These are phyloP conservation scores for Otus sunia DNA, from an alignment of 2,113 vertebrate genomes.

Conservation along the genomic window DNA sequence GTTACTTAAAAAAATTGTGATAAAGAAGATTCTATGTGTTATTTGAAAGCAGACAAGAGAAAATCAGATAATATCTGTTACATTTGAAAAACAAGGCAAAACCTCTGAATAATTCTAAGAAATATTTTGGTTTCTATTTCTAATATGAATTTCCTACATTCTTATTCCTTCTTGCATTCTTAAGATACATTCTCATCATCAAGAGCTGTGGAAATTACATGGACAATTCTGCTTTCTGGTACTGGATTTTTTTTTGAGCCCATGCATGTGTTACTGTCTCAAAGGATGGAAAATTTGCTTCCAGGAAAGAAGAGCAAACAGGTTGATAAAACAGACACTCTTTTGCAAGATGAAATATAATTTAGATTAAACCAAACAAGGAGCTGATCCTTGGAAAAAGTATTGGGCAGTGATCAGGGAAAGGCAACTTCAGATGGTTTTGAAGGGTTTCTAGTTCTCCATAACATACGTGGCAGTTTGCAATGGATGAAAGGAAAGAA, in stretches of 20 bases:
- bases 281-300: background rate
- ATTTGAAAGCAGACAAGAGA: background rate
- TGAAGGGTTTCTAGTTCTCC: background rate
- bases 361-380: background rate
- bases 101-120: fast-evolving
- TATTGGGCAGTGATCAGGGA: background rate
- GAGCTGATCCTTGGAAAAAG: background rate
- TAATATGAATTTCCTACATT: fast-evolving
- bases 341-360: background rate
- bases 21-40: background rate
- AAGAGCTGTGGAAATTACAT: background rate
- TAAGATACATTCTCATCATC: background rate
- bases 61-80: background rate
- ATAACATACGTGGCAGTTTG: background rate
- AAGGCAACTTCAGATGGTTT: background rate
- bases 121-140: background rate
- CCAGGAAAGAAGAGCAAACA: background rate
- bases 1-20: background rate
- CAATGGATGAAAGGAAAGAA: background rate
- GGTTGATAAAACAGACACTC: background rate
- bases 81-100: background rate
- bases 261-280: background rate
- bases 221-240: background rate
- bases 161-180: background rate
- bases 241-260: background rate